A percentile compares a stretch with the other conserved stretches of the same genome.
Conservation (phyloP, 2,113 vertebrate species). For the Capricornis sumatraensis region DNA sequence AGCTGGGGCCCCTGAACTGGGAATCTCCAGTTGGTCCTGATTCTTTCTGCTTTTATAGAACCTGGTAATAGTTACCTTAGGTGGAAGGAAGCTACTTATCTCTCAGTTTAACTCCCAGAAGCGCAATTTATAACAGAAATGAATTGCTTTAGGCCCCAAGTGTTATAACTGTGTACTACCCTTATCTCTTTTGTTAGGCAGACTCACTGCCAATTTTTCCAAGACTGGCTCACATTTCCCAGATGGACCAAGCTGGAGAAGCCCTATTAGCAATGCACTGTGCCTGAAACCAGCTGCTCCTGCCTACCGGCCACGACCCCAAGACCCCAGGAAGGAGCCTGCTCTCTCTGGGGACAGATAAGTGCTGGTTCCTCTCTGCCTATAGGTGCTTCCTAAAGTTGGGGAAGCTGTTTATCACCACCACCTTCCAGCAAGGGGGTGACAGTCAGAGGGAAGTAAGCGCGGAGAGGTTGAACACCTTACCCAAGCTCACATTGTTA, state of each 20-base stretch:
- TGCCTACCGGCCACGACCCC: background rate
- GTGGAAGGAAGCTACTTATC: background rate
- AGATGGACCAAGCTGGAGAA: background rate
- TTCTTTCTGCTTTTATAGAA: background rate
- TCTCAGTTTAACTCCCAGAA: background rate
- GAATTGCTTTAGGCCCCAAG: background rate
- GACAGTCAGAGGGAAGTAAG: background rate
- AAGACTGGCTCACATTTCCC: background rate
- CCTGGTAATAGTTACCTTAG: background rate
- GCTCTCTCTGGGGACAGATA: too few relatives aligned
- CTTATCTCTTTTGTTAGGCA: background rate
- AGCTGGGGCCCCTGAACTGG: too few relatives aligned
- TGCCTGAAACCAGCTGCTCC: background rate
- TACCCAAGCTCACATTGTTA: background rate
- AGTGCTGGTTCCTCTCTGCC: background rate
- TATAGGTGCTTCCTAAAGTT: background rate
- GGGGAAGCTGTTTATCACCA: background rate
- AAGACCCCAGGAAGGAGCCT: background rate
- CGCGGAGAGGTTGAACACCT: background rate
- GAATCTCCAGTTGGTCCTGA: background rate
- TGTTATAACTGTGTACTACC: background rate
- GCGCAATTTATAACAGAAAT: background rate
- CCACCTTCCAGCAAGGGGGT: background rate
- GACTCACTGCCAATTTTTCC: background rate
- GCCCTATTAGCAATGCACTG: background rate